These are phyloP conservation scores for Himalopsyche kuldschensis DNA, from an alignment of 2,888 invertebrate genomes.

Conservation along the genomic window DNA sequence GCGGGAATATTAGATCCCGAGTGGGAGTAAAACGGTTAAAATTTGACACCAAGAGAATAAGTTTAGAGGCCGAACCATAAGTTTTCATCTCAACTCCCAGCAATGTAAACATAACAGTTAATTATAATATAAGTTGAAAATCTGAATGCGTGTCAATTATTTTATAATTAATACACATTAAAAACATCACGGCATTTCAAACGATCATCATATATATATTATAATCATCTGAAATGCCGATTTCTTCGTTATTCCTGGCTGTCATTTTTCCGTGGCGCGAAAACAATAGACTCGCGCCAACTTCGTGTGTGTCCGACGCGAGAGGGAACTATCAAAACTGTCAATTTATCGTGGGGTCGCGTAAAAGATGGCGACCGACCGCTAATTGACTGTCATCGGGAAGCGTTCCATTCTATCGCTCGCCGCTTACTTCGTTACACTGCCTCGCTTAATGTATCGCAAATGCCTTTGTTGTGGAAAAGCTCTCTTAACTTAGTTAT, in stretches of 20 bases:
- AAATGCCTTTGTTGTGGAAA: not conserved
- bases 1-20: no score
- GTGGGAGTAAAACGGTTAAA: no score
- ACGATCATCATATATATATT: not conserved
- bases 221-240: not conserved
- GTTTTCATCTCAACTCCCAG: no score
- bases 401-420: not conserved
- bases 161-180: no score
- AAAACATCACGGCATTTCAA: no score
- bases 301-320: slow-evolving; percentile 16
- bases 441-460: not conserved
- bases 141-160: no score
- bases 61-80: no score
- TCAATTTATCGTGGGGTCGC: not conserved
- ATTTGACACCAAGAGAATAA: no score
- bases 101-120: no score
- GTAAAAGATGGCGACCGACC: slow-evolving; percentile 7
- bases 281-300: slow-evolving; percentile 13
- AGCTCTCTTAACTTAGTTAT: not conserved
- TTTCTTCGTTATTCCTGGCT: not conserved
- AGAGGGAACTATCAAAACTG: not conserved
- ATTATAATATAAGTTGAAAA: no score
- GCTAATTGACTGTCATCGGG: slow-evolving; percentile 18
- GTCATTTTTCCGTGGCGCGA: not conserved
- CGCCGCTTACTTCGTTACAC: not conserved